phyloP scores from a whole-genome alignment of 2,113 vertebrate genomes.

The Hypomesus transpacificus region DNA sequence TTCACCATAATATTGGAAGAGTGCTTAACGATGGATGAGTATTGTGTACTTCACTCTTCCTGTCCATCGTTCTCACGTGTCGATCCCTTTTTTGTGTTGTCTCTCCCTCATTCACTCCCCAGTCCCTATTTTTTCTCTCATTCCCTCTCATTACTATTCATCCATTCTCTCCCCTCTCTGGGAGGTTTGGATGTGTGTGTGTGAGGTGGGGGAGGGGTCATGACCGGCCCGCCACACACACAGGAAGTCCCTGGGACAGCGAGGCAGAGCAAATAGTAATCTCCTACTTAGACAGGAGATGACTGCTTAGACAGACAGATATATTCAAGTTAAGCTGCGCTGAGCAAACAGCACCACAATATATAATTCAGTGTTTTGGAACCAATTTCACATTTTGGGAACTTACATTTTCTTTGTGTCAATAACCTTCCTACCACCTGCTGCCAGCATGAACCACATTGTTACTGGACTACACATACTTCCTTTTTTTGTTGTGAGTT shows the following conservation, averaged over 20 bases:
- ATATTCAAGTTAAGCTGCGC: slow-evolving; percentile 17
- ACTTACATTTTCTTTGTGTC: too few species aligned
- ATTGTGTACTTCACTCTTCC: too few species aligned
- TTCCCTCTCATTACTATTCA: neutral
- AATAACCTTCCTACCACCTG: too few species aligned
- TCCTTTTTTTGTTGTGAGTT: too few species aligned
- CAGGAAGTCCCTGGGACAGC: slow-evolving; percentile 25
- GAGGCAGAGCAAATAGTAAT: slow-evolving; percentile 24
- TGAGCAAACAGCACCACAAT: slow-evolving; percentile 3
- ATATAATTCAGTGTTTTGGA: slow-evolving; percentile 1
- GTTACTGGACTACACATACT: too few species aligned
- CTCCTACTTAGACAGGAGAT: slow-evolving; percentile 20
- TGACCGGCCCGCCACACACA: neutral
- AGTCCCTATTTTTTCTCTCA: neutral
- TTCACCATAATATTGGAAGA: too few species aligned
- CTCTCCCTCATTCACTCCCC: neutral
- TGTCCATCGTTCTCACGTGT: too few species aligned
- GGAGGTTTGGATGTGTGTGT: neutral
- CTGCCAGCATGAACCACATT: too few species aligned
- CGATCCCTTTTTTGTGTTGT: too few species aligned
- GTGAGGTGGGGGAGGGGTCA: slow-evolving; percentile 1
- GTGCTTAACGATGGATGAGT: too few species aligned
- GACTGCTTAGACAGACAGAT: slow-evolving; percentile 12
- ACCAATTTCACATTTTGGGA: neutral
- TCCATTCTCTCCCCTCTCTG: too few species aligned